These are phyloP conservation scores for Sorex fumeus DNA, from an alignment of 2,113 vertebrate species.

Conservation along the genomic window DNA sequence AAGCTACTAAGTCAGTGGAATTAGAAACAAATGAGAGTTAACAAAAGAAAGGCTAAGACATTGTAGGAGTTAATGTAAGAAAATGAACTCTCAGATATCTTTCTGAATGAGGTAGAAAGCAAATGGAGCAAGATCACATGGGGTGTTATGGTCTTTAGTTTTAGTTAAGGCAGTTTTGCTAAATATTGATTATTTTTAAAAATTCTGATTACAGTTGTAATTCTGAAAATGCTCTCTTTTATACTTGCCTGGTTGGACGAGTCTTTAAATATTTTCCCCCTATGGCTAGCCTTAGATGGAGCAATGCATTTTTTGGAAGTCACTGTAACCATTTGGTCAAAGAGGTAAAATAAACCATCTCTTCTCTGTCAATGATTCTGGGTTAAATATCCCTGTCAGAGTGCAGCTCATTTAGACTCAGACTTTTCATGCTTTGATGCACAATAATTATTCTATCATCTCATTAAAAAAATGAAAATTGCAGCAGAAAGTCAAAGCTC, in stretches of 20 bases:
- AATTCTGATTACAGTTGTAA: not conserved
- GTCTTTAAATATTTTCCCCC: not conserved
- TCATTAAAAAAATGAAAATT: not conserved
- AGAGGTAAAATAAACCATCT: not conserved
- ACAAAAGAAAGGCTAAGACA: not conserved
- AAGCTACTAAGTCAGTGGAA: not conserved
- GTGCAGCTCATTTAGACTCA: not conserved
- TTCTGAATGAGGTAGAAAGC: slow-evolving; percentile 10
- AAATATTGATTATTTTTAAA: not conserved
- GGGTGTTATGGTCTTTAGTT: not conserved
- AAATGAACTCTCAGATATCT: not conserved
- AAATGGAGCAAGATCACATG: not conserved
- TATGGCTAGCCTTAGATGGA: not conserved
- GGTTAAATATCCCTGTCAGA: not conserved
- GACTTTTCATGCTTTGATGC: slow-evolving; percentile 8
- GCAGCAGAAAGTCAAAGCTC: not conserved
- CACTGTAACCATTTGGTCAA: not conserved
- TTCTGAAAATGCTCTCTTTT: not conserved
- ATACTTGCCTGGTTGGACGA: not conserved
- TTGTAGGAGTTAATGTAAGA: not conserved
- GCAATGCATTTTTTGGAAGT: not conserved
- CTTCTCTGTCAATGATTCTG: not conserved
- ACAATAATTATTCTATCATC: not conserved
- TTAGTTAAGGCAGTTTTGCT: not conserved
- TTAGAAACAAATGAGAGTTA: not conserved